phyloP scores from a whole-genome alignment of 1,140 invertebrate species.

The Drosophila pachea region DNA sequence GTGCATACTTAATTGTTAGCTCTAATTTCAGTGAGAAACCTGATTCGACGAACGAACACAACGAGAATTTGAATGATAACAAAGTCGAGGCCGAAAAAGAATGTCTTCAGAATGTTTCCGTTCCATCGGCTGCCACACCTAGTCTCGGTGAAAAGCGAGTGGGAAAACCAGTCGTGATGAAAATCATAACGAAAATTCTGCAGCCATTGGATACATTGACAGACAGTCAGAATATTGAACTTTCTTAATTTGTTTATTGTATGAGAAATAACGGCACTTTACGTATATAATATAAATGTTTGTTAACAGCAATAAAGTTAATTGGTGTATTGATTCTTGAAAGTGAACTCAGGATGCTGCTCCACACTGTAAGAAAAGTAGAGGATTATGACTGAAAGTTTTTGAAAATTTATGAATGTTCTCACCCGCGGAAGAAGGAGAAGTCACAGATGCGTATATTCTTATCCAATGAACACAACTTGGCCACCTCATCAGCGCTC shows the following conservation, averaged over 20 bases:
- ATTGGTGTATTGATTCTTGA: conserved; percentile 62
- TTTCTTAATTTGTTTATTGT: conserved; percentile 1
- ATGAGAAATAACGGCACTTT: not conserved
- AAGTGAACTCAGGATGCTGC: conserved; percentile 84
- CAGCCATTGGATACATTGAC: conserved; percentile 47
- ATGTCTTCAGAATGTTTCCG: conserved; percentile 5
- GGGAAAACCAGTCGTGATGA: conserved; percentile 67
- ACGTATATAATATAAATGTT: conserved; percentile 1
- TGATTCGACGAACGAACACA: not conserved
- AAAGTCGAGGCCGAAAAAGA: conserved; percentile 27
- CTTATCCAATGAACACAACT: conserved; percentile 81
- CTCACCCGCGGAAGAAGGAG: conserved; percentile 80
- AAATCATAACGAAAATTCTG: conserved; percentile 69
- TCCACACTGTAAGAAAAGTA: conserved; percentile 81
- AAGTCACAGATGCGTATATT: conserved; percentile 86
- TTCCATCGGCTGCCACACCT: not conserved
- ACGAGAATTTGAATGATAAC: conserved; percentile 4
- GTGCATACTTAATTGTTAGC: conserved; percentile 15
- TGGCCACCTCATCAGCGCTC: conserved; percentile 80
- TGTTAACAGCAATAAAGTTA: conserved; percentile 24
- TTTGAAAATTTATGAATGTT: not conserved
- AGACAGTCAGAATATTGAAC: conserved; percentile 24
- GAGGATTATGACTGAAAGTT: not conserved
- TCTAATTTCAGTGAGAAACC: conserved; percentile 27
- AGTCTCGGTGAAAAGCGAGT: conserved; percentile 14